Evolutionary conservation across 2,113 vertebrate genomes (phyloP), one percentile per base, ranked within the genome.

Genomic region (Syngnathus floridae): DNA sequence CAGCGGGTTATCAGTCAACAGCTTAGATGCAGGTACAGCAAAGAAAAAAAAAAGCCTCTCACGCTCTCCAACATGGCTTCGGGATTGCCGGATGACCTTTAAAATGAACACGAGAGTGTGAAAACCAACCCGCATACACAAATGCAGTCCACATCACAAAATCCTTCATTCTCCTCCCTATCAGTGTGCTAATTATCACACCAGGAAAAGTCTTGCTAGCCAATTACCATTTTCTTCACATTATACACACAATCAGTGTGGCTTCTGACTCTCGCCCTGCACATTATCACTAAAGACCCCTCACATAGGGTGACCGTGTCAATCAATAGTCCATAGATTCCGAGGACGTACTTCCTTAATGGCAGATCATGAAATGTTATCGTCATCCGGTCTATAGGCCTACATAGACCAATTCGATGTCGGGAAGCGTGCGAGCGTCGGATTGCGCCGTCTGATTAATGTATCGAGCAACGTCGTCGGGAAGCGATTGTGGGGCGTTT

Each of bases 161-260:
- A 74, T 81, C 72, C 71, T 73, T 70, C 62, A 76, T 78, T 70
- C 80, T 71, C 67, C 48, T 63, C 12, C 66, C 80, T 71, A 75
- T 75, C 71, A 62, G 69, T 11, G 21, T 62, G 70, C 54, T 82
- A 86, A 87, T 88, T 82, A 85, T 82, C 80, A 58, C 71, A 21
- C 62, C 67, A 75, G 80, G 79, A 69, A 70, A 79, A 76, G 64
- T 57, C 74, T 79, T 81, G 71, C 76, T 78, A 68, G 69, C 62
- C 77, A 75, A 87, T 89, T 78, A 85, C 62, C 74, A 63, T 82
- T 79, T 81, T 63, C 71, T 57, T 72, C 59, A 62, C 66, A 74
- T 69, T 77, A 69, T 80, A 67, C 59, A 66, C 74, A 74, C 73
- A 81, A 77, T 80, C 69, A 45, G 51, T 31, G 69, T 17, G 51